Evolutionary conservation across 2,888 invertebrate species (phyloP).

Genomic region (Synergus itoensis): DNA sequence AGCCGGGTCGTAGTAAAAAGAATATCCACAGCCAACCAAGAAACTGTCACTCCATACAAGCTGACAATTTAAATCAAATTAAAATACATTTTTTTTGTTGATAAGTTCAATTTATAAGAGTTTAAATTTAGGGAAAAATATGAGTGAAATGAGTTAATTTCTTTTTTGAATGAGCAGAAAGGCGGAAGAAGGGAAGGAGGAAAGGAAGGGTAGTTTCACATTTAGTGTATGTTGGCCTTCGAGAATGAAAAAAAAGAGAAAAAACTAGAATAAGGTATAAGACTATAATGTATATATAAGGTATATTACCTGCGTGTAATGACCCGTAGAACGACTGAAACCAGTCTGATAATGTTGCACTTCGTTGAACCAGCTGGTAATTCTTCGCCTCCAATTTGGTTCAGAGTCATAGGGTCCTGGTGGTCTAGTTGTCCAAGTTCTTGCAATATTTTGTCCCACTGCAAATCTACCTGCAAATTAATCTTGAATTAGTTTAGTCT

Average conservation of each 20-base stretch:
- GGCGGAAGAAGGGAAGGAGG: background rate
- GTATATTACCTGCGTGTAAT: slow-evolving; percentile 88
- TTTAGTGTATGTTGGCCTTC: background rate
- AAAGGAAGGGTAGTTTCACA: background rate
- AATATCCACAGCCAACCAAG: slow-evolving; percentile 91
- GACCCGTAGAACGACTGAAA: slow-evolving; percentile 86
- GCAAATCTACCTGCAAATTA: slow-evolving; percentile 83
- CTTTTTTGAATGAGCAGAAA: background rate
- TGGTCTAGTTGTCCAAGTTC: slow-evolving; percentile 88
- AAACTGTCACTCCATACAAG: slow-evolving; percentile 93
- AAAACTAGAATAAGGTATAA: background rate
- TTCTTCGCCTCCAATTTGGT: slow-evolving; percentile 87
- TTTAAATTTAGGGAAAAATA: too few relatives aligned
- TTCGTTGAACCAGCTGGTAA: slow-evolving; percentile 90
- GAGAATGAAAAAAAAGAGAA: background rate
- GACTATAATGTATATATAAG: background rate
- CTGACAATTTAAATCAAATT: slow-evolving; percentile 77
- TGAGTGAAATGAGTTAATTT: background rate
- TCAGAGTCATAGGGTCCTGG: slow-evolving; percentile 81
- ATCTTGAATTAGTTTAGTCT: slow-evolving; percentile 25
- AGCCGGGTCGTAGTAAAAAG: slow-evolving; percentile 87
- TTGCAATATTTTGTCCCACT: slow-evolving; percentile 92
- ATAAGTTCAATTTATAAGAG: too few relatives aligned
- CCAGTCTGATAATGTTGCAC: slow-evolving; percentile 81
- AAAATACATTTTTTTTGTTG: background rate